Conservation (phyloP, 1,140 invertebrate species). For the Drosophila lini region DNA sequence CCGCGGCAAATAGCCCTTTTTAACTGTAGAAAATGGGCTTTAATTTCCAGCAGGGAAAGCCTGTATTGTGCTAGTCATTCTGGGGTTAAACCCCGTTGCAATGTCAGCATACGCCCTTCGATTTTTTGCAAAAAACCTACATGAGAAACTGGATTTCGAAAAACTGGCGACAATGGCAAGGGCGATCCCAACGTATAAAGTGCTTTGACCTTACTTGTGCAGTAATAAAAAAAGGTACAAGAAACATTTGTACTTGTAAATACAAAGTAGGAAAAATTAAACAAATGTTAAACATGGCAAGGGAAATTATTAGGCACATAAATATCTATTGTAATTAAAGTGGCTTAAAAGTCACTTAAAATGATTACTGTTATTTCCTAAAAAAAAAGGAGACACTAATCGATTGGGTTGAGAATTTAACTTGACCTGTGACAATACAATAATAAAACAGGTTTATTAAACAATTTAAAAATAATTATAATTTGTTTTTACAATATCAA, state of each 20-base stretch:
- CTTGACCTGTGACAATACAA: background rate
- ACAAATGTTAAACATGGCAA: background rate
- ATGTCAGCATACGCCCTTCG: conserved; percentile 43
- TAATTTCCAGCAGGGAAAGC: background rate
- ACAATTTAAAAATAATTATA: background rate
- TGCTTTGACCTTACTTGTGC: conserved; percentile 70
- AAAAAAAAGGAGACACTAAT: background rate
- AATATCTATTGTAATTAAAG: background rate
- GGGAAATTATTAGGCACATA: background rate
- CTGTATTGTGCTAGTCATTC: conserved; percentile 6
- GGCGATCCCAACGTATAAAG: conserved; percentile 58
- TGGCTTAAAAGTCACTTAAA: too few species aligned
- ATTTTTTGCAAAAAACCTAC: conserved; percentile 24
- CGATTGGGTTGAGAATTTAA: background rate
- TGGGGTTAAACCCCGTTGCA: conserved; percentile 35
- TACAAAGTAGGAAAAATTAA: background rate
- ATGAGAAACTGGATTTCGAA: conserved; percentile 35
- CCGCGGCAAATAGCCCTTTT: background rate
- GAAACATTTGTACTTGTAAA: conserved; percentile 18
- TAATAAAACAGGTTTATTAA: background rate
- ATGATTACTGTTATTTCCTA: background rate
- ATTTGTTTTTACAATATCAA: background rate
- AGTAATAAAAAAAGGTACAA: conserved; percentile 33
- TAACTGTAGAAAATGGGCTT: background rate
- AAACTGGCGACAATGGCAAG: conserved; percentile 55